Evolutionary conservation across 2,888 invertebrate species (phyloP), one percentile per base, ranked within the genome.

Genomic region (Drosophila mimetica): DNA sequence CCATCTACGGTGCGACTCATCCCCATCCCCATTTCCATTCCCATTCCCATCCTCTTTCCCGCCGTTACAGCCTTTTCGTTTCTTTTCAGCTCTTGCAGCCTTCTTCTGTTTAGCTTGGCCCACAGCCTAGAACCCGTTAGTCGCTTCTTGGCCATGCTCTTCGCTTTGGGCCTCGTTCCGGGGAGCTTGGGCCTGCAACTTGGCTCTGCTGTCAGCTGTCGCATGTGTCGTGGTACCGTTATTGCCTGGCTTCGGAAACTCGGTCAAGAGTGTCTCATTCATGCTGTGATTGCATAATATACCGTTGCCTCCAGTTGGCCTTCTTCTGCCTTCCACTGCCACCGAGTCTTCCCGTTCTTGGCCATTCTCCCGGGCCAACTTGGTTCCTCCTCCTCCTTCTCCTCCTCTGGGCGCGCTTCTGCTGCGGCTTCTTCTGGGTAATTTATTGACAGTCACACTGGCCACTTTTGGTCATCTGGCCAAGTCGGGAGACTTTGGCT

Each of bases 221-320:
- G 86, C 86, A 77, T 82, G 80, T 77, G 77, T 86, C 58, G 84
- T 72, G 73, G 70, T 86, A 89, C 89, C 89, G 90, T 89, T 89
- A 84, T 73, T 79, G 86, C 85, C 76, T 87, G 84, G 74, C 80
- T 86, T 78, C 82, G 86, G 88, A 90, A 90, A 90, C 88, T 90
- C 90, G 90, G 90, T 90, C 90, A 90, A 90, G 90, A 90, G 90
- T 90, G 90, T 88, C 90, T 90, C 88, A 89, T 86, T 88, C 88
- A 89, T 90, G 89, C 86, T 86, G 88, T 82, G 88, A 88, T 90
- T 90, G 84, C 88, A 90, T 89, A 88, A 90, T 87, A 79, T 89
- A 82, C 90, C 90, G 90, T 90, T 90, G 71, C 64, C 71, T 66
- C 52, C 22, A 46, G 67, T 46, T 52, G 54, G 58, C 63, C 63